Evolutionary conservation across 92 coral and sea anemone species (phyloP), one percentile per base, ranked within the genome.

Genomic region (Epizoanthus illoricatus): DNA sequence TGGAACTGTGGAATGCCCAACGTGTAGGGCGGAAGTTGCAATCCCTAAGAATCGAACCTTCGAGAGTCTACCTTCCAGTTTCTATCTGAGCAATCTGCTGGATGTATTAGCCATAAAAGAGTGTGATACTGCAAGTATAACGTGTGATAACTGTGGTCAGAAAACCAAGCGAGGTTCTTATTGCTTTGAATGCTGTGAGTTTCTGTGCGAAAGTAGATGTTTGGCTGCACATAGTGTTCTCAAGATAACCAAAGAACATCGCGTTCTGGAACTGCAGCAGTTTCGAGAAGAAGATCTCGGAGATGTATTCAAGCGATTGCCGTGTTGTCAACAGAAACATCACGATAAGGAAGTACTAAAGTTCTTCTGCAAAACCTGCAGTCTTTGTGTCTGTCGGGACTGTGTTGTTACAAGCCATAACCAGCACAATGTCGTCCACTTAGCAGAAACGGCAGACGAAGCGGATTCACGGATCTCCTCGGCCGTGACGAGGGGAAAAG

Each of bases 81-180:
- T 87, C 79, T 87, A 82, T 67, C 73, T 87, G 43, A 83, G 83
- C 74, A 79, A 85, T 62, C 67, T 87, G 45, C 45, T 87, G 13
- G 90, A 87, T 83, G 80, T 83, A 54, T 45, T 87, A 42, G 74
- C 81, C 49, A 71, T 86, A 76, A 86, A 52, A 41, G 85, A 80
- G 17, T 36, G 71, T 56, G 49, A 80, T n/a, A 80, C 49, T 20
- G 55, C 85, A 4, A 81, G 70, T n/a, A 79, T 80, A 24, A 65
- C 73, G 5, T 86, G 89, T 64, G 85, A n/a, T 40, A 86, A 86
- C 69, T 80, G 89, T 69, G 80, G 23, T 3, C 49, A 41, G 24
- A 80, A 80, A 79, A 16, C 80, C 19, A 78, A 80, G 12, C 68
- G 63, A 80, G 75, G 75, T 0, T 72, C 89, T 4, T 86, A 80